These are phyloP conservation scores for Drosophila percnosoma DNA, from an alignment of 2,888 invertebrate species.

Conservation along the genomic window DNA sequence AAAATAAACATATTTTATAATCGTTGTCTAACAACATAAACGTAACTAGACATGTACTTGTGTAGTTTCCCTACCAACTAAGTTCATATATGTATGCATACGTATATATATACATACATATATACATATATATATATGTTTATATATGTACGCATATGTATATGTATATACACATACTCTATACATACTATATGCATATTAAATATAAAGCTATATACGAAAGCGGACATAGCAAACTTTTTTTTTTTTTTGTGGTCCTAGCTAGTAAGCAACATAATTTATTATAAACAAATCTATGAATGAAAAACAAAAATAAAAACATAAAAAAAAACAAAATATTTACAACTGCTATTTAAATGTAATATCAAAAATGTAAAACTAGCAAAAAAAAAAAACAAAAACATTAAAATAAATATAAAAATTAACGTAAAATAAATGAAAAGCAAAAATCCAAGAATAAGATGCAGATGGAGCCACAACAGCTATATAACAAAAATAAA, in stretches of 20 bases:
- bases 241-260: slow-evolving; percentile 77
- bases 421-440: slow-evolving; percentile 9
- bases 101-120: slow-evolving; percentile 1
- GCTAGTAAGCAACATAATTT: slow-evolving; percentile 74
- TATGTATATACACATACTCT: slow-evolving; percentile 24
- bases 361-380: slow-evolving; percentile 71
- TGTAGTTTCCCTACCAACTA: slow-evolving; percentile 70
- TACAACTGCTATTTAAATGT: slow-evolving; percentile 68
- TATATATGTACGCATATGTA: slow-evolving; percentile 5
- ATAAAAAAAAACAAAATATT: slow-evolving; percentile 37
- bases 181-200: slow-evolving; percentile 13
- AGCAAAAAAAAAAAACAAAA: slow-evolving; percentile 36
- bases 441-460: slow-evolving; percentile 19
- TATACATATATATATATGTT: slow-evolving; percentile 1
- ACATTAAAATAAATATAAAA: slow-evolving; percentile 15
- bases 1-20: slow-evolving; percentile 69
- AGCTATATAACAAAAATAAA: slow-evolving; percentile 62
- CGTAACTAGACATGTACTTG: slow-evolving; percentile 77
- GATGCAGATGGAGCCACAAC: slow-evolving; percentile 25
- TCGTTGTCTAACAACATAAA: slow-evolving; percentile 80
- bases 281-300: slow-evolving; percentile 67
- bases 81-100: slow-evolving; percentile 44
- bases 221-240: slow-evolving; percentile 73
- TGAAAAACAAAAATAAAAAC: slow-evolving; percentile 36
- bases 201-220: slow-evolving; percentile 56